Conservation (phyloP, 2,888 invertebrate genomes). For the Apomyelois bistriatella region DNA sequence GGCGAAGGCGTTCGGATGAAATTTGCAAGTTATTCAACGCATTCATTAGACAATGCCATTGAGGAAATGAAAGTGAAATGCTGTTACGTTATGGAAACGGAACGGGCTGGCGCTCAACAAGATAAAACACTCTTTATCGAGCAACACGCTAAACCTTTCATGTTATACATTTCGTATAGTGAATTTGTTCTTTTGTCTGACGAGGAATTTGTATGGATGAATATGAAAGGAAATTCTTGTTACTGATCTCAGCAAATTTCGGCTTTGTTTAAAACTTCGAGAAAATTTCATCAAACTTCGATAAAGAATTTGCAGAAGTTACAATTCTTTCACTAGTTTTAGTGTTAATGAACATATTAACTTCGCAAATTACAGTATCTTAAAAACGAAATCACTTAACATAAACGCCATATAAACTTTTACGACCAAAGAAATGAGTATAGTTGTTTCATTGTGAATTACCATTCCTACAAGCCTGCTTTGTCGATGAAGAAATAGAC, state of each 20-base stretch:
- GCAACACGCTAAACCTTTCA: constrained; percentile 8
- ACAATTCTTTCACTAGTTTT: too few species aligned
- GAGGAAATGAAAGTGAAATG: constrained; percentile 75
- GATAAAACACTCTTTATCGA: constrained; percentile 9
- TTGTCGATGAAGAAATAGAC: constrained; percentile 22
- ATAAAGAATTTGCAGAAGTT: too few species aligned
- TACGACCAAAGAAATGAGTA: constrained; percentile 11
- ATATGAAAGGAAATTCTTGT: too few species aligned
- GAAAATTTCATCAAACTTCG: too few species aligned
- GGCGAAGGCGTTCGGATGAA: constrained; percentile 51
- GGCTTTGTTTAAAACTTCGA: too few species aligned
- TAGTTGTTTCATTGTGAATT: constrained; percentile 3
- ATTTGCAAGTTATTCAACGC: constrained; percentile 72
- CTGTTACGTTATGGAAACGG: constrained; percentile 62
- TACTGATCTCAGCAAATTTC: too few species aligned
- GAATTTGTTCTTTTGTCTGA: background rate
- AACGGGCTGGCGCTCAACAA: constrained; percentile 42
- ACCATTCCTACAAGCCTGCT: constrained; percentile 2
- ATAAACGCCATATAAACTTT: constrained; percentile 7
- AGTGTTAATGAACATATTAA: too few species aligned
- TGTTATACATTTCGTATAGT: background rate
- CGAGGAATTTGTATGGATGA: background rate
- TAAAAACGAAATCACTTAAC: constrained; percentile 3
- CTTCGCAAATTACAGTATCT: background rate
- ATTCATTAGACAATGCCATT: constrained; percentile 70